Evolutionary conservation across 1,140 invertebrate species (phyloP).

Genomic region (Aphelenchoides besseyi): DNA sequence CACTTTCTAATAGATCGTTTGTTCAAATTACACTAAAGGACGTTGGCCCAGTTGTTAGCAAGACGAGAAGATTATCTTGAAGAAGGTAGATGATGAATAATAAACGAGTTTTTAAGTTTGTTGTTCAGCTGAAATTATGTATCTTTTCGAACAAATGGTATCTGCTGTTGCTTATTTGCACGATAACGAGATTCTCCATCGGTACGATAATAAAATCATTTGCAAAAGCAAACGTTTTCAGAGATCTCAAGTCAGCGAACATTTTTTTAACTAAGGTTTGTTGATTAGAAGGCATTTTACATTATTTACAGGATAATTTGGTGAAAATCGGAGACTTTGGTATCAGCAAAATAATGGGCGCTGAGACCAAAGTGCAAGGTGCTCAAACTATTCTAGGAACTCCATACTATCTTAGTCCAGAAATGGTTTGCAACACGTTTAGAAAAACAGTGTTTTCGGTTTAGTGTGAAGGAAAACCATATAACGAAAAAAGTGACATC

Average conservation of each 20-base stretch:
- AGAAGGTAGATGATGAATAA: conserved; percentile 64
- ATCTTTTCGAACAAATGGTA: conserved; percentile 72
- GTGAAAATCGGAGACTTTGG: conserved; percentile 73
- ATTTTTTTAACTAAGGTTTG: conserved; percentile 73
- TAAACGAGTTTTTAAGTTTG: background rate
- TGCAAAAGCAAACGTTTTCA: conserved; percentile 50
- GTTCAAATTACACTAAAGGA: conserved; percentile 64
- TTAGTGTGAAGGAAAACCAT: conserved; percentile 74
- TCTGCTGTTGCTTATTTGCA: conserved; percentile 74
- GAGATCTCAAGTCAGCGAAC: conserved; percentile 76
- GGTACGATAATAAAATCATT: conserved; percentile 64
- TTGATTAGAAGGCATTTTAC: conserved; percentile 71
- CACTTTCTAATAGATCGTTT: background rate
- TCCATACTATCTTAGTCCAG: conserved; percentile 77
- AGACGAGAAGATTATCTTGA: conserved; percentile 66
- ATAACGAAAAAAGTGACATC: conserved; percentile 77
- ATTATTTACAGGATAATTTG: conserved; percentile 67
- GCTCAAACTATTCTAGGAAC: conserved; percentile 77
- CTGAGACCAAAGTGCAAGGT: conserved; percentile 69
- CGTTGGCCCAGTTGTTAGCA: conserved; percentile 70
- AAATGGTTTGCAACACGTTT: conserved; percentile 69
- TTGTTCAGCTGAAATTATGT: conserved; percentile 66
- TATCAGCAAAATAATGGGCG: conserved; percentile 74
- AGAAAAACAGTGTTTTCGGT: conserved; percentile 29
- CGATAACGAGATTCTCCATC: conserved; percentile 73